A percentile compares a stretch with the other conserved stretches of the same genome.
Evolutionary conservation across 2,113 vertebrate species (phyloP).

Genomic region (Diadophis punctatus): DNA sequence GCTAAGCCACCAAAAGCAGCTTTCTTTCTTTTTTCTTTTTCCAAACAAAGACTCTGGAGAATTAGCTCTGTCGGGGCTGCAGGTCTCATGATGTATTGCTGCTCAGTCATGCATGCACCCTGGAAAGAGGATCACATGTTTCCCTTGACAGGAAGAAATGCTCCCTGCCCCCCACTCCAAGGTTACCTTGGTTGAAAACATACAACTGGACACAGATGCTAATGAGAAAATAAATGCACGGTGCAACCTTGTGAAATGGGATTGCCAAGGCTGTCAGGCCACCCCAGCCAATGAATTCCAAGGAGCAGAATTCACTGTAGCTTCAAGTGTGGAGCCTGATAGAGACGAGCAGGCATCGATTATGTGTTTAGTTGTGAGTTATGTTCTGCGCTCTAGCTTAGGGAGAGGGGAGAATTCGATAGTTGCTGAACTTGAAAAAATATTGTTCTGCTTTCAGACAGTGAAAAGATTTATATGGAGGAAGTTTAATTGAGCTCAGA

Average conservation of each 20-base stretch:
- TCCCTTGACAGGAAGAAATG: slow-evolving; percentile 64
- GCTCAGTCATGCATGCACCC: slow-evolving; percentile 64
- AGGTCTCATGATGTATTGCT: slow-evolving; percentile 59
- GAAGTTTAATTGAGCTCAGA: neutral
- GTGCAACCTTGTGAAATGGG: slow-evolving; percentile 44
- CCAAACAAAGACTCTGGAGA: slow-evolving; percentile 39
- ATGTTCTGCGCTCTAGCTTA: slow-evolving; percentile 41
- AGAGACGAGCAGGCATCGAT: slow-evolving; percentile 53
- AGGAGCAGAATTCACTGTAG: slow-evolving; percentile 33
- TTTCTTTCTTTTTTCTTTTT: slow-evolving; percentile 39
- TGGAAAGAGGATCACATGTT: slow-evolving; percentile 64
- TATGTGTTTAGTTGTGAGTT: slow-evolving; percentile 56
- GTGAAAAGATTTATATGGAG: slow-evolving; percentile 6
- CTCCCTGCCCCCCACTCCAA: slow-evolving; percentile 48
- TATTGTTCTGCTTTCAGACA: neutral
- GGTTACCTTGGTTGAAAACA: slow-evolving; percentile 66
- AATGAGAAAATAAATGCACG: slow-evolving; percentile 68
- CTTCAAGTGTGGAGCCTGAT: slow-evolving; percentile 44
- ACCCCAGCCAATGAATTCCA: slow-evolving; percentile 60
- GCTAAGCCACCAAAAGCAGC: slow-evolving; percentile 29
- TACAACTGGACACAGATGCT: slow-evolving; percentile 65
- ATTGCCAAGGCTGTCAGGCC: slow-evolving; percentile 54
- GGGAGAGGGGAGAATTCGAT: neutral
- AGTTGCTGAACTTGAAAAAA: neutral
- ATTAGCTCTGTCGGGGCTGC: slow-evolving; percentile 54